Evolutionary conservation across 2,113 vertebrate species (phyloP).

Genomic region (Podilymbus podiceps): DNA sequence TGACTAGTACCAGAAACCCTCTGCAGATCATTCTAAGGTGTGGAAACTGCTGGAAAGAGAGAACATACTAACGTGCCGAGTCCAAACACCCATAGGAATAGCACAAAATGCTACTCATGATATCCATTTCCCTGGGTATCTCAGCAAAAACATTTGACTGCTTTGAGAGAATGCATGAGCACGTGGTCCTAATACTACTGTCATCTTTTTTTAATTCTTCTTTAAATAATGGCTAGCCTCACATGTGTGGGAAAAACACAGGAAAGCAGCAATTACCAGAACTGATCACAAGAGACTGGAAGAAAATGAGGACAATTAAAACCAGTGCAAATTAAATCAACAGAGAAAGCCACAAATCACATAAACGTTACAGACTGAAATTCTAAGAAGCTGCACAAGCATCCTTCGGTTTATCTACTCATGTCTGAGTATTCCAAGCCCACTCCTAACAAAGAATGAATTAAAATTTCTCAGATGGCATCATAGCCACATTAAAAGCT

Average conservation of each 20-base stretch:
- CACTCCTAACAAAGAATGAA: neutral
- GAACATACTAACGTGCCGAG: neutral
- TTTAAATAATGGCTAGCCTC: neutral
- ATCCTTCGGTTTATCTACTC: neutral
- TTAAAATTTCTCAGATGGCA: neutral
- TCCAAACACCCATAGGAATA: neutral
- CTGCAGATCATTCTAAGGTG: neutral
- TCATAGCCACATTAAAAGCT: neutral
- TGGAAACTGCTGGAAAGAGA: neutral
- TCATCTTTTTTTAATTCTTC: neutral
- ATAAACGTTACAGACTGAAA: neutral
- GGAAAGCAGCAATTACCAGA: neutral
- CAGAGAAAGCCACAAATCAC: neutral
- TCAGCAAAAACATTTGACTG: neutral
- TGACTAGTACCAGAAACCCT: neutral
- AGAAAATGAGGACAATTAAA: neutral
- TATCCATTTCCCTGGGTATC: neutral
- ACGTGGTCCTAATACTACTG: neutral
- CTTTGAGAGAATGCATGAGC: neutral
- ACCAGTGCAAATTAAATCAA: neutral
- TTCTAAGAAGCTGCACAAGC: neutral
- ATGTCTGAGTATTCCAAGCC: neutral
- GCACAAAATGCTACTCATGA: neutral
- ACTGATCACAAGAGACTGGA: neutral
- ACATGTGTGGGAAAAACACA: neutral